These are phyloP conservation scores for Pangasius mekongensis DNA, from an alignment of 2,797 vertebrate genomes.

Conservation along the genomic window DNA sequence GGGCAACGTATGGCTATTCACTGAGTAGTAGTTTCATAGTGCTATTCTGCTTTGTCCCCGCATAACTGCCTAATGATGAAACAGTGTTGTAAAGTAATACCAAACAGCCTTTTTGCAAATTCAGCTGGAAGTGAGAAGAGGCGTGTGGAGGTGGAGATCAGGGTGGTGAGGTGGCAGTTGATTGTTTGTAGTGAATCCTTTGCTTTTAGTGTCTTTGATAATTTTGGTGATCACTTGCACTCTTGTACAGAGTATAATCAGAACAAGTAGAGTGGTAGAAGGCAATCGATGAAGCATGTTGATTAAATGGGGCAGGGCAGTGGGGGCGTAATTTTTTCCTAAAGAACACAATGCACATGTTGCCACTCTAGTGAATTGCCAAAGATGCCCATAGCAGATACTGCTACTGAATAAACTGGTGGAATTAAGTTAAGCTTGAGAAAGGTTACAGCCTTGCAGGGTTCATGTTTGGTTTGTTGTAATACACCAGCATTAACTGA, in stretches of 20 bases:
- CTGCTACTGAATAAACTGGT: constrained; percentile 5
- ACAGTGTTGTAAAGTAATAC: neutral
- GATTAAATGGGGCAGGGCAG: constrained; percentile 3
- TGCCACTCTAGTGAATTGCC: neutral
- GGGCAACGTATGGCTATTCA: neutral
- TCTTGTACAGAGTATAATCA: constrained; percentile 8
- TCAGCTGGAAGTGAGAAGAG: neutral
- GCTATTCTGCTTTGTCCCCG: too few species aligned
- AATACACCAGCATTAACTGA: neutral
- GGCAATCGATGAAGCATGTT: neutral
- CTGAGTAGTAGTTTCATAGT: too few species aligned
- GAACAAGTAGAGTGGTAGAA: constrained; percentile 7
- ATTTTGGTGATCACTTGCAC: constrained; percentile 3
- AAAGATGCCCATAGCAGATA: neutral
- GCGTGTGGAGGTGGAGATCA: too few species aligned
- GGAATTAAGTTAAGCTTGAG: neutral
- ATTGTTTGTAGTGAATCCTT: neutral
- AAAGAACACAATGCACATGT: neutral
- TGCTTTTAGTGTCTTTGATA: neutral
- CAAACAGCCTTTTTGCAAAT: neutral
- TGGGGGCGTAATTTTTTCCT: neutral
- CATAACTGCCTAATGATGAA: neutral
- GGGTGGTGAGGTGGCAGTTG: neutral
- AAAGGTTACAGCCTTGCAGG: neutral
- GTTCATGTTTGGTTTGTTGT: neutral